These are phyloP conservation scores for Lagorchestes hirsutus DNA, from an alignment of 2,797 vertebrate species.

Conservation along the genomic window DNA sequence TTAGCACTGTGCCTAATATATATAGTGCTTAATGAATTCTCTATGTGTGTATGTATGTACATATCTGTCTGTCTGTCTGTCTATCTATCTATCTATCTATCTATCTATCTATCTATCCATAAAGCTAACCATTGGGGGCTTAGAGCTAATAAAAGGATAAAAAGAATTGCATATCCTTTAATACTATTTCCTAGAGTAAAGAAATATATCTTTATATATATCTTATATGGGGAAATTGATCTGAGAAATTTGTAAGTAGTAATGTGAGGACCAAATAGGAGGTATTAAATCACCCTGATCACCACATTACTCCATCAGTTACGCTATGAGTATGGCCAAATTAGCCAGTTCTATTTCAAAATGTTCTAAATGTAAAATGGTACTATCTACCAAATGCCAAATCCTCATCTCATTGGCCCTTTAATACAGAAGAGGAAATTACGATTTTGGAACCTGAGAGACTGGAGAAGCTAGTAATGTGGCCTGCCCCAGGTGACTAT, in stretches of 20 bases:
- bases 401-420: not conserved
- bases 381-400: not conserved
- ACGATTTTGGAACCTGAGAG: not conserved
- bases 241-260: not conserved
- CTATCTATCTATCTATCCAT: too few species aligned
- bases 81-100: too few species aligned
- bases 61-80: too few species aligned
- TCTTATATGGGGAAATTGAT: not conserved
- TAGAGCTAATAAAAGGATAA: not conserved
- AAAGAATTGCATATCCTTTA: not conserved
- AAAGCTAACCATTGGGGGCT: not conserved
- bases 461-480: not conserved
- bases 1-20: not conserved
- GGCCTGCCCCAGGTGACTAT: not conserved
- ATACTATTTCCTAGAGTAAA: not conserved
- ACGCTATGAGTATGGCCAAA: not conserved
- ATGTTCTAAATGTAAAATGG: not conserved
- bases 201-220: too few species aligned
- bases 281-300: not conserved
- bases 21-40: not conserved
- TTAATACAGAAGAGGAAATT: too few species aligned
- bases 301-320: not conserved
- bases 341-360: not conserved
- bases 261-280: not conserved
- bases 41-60: too few species aligned